These are phyloP conservation scores for Pachyramphus minor DNA, from an alignment of 2,113 vertebrate species.

Conservation along the genomic window DNA sequence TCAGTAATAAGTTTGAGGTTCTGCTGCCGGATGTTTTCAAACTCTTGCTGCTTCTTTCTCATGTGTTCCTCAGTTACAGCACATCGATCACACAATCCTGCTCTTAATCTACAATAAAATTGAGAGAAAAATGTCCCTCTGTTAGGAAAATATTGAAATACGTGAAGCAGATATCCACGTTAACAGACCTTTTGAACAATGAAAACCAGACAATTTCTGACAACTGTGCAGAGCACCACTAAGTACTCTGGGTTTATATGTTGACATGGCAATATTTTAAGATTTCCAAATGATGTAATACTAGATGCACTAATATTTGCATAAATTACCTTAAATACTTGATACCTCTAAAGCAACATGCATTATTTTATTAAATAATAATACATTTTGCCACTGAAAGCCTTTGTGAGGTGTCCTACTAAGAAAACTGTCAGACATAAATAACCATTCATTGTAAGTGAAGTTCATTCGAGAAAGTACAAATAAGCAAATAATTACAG, in stretches of 20 bases:
- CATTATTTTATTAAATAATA: neutral
- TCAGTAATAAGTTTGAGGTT: constrained; percentile 83
- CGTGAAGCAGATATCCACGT: neutral
- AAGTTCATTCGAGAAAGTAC: neutral
- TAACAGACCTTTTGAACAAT: neutral
- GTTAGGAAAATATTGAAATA: neutral
- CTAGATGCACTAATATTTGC: neutral
- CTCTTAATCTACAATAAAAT: constrained; percentile 76
- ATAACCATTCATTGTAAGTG: neutral
- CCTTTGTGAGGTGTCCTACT: neutral
- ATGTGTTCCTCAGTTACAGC: constrained; percentile 84
- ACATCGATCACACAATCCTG: constrained; percentile 86
- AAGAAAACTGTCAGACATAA: neutral
- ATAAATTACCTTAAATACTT: neutral
- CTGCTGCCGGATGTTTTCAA: constrained; percentile 83
- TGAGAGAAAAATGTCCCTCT: neutral
- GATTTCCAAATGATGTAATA: neutral
- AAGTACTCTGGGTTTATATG: neutral
- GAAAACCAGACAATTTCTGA: neutral
- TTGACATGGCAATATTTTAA: neutral
- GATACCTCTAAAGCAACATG: neutral
- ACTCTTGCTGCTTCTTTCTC: constrained; percentile 81
- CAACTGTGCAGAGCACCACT: neutral
- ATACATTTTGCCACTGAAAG: neutral
- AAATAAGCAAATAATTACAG: neutral